Base-by-base conservation (phyloP, 2,797 vertebrate species). In the Antennarius maculatus region DNA sequence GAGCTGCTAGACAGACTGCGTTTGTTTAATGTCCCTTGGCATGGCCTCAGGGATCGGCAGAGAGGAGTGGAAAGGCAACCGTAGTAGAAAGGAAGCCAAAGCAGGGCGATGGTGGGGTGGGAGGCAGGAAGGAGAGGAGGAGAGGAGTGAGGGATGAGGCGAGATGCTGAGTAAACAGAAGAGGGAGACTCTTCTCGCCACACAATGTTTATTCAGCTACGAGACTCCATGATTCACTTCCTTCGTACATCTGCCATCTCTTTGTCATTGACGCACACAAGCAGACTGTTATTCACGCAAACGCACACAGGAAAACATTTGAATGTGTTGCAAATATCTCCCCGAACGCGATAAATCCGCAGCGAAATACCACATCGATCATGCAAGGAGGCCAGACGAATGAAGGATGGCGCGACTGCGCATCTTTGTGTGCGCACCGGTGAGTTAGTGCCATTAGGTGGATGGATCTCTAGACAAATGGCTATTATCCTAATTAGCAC, bases 401-500 rank as follows among this genome's bases (percentile, higher is more conserved):
- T 77, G 84, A 78, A 68, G 37, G 49, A 23, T 17, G 47, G 63
- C 54, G 54, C 54, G 63, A 10, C 8, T 51, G 67, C 73, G 59
- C 39, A 51, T 50, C 69, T 59, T 55, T 54, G 61, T 45, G 50
- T 42, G 68, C 62, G 67, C 54, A 50, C 61, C 74, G 66, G 60
- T 73, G 68, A 68, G 54, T 75, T 69, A 74, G 74, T 87, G 82
- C 72, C 83, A 88, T 88, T 86, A 88, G 82, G 77, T 83, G 84
- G 81, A 88, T 85, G 86, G 81, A 86, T 88, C 84, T 88, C 88
- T 71, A 88, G 86, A 89, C 79, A 62, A 88, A 90, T 82, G 71
- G 79, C 86, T 86, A 90, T 90, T 90, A 90, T 86, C 80, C 81
- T 90, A 89, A 90, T 88, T 88, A 90, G 82, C 82, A 80, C 84